phyloP scores from a whole-genome alignment of 2,113 vertebrate genomes.

The Fregata magnificens region DNA sequence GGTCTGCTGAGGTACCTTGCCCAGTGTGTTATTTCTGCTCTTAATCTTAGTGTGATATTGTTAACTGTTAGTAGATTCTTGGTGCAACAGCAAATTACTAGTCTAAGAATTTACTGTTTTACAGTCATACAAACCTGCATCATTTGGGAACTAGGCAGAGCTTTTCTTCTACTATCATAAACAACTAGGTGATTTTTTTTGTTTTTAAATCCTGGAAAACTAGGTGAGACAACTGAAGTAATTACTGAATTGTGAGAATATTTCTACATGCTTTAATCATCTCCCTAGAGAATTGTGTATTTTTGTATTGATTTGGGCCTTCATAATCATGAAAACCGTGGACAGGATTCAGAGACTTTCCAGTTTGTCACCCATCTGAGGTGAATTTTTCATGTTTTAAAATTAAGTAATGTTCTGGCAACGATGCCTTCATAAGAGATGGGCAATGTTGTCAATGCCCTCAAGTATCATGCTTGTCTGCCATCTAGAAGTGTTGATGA shows the following conservation, averaged over 20 bases:
- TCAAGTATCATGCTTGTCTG: background rate
- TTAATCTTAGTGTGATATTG: background rate
- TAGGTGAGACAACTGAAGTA: background rate
- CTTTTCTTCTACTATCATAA: background rate
- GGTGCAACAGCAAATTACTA: background rate
- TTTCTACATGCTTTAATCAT: background rate
- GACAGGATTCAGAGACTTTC: background rate
- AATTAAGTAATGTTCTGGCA: constrained; percentile 37
- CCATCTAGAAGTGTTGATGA: constrained; percentile 10
- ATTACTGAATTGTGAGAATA: background rate
- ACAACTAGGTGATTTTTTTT: background rate
- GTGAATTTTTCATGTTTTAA: background rate
- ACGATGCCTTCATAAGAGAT: background rate
- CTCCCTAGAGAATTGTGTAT: background rate
- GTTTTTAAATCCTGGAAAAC: background rate
- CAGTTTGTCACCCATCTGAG: background rate
- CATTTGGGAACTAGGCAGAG: background rate
- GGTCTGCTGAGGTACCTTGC: background rate
- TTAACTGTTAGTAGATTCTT: background rate
- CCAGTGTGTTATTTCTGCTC: background rate
- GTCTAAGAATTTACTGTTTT: background rate
- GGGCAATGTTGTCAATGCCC: background rate
- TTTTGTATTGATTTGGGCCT: background rate
- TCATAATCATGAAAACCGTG: fast-evolving
- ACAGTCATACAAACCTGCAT: background rate